A percentile compares a stretch with the other conserved stretches of the same genome.
phyloP scores from a whole-genome alignment of 2,888 invertebrate species.

The Orchesellides sinensis region DNA sequence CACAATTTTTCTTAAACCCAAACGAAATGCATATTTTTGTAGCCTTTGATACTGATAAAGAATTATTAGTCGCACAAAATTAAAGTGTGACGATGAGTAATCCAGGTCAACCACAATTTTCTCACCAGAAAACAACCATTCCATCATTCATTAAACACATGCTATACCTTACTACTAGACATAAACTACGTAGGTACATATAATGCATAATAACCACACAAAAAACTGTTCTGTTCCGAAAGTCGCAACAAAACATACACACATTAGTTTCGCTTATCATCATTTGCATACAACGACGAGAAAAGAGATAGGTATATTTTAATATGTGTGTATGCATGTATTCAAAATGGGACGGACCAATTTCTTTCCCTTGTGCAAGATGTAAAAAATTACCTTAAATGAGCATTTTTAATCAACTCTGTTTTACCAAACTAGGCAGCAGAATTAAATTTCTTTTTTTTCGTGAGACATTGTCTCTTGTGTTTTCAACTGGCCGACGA shows the following conservation, averaged over 20 bases:
- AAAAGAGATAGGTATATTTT: too few relatives aligned
- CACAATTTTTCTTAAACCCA: too few relatives aligned
- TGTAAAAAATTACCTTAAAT: constrained; percentile 18
- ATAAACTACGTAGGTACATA: too few relatives aligned
- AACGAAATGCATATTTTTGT: not conserved
- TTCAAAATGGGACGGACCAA: constrained; percentile 1
- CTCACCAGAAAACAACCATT: not conserved
- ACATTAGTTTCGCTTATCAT: not conserved
- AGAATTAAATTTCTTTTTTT: not conserved
- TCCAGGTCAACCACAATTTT: constrained; percentile 2
- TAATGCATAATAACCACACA: not conserved
- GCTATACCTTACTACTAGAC: too few relatives aligned
- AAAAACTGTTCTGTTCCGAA: not conserved
- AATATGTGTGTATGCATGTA: too few relatives aligned
- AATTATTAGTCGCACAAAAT: constrained; percentile 1
- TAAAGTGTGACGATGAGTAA: not conserved
- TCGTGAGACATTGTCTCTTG: not conserved
- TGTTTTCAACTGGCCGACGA: too few relatives aligned
- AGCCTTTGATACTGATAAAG: not conserved
- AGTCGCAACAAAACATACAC: not conserved
- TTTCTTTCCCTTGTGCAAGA: constrained; percentile 1
- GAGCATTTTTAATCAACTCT: constrained; percentile 30
- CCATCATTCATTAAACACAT: too few relatives aligned
- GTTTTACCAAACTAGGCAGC: constrained; percentile 7
- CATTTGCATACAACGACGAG: too few relatives aligned